phyloP scores from a whole-genome alignment of 2,113 vertebrate genomes.

The Gallinago jamesoni region DNA sequence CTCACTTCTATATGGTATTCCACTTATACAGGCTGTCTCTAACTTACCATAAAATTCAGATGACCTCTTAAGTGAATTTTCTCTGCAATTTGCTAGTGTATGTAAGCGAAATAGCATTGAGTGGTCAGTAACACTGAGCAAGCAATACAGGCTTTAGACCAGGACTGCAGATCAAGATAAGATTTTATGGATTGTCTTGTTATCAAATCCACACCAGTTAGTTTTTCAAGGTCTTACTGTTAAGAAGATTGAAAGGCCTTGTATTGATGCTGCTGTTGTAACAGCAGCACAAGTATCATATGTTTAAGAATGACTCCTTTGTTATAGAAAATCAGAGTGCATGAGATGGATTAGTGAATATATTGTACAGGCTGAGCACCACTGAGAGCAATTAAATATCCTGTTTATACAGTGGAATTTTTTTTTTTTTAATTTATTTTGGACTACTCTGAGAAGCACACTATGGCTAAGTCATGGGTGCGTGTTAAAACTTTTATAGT shows the following conservation, averaged over 20 bases:
- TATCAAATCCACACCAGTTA: background rate
- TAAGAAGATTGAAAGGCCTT: background rate
- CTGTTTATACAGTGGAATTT: background rate
- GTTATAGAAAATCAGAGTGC: background rate
- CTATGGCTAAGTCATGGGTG: background rate
- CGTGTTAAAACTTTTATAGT: background rate
- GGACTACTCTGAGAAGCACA: background rate
- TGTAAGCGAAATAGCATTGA: background rate
- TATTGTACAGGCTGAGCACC: background rate
- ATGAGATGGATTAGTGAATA: background rate
- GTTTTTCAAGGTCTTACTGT: background rate
- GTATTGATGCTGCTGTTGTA: background rate
- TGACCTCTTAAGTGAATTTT: background rate
- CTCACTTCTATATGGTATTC: background rate
- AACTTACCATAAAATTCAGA: background rate
- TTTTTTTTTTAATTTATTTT: background rate
- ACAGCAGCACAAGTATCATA: background rate
- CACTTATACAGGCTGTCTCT: background rate
- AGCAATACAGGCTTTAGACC: background rate
- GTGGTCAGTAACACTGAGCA: background rate
- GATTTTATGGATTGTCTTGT: background rate
- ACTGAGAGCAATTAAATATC: constrained; percentile 13
- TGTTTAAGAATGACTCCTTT: constrained; percentile 26
- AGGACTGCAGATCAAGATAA: background rate
- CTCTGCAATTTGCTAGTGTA: background rate